Conservation (phyloP, 2,888 invertebrate genomes). For the Ophion slaviceki region DNA sequence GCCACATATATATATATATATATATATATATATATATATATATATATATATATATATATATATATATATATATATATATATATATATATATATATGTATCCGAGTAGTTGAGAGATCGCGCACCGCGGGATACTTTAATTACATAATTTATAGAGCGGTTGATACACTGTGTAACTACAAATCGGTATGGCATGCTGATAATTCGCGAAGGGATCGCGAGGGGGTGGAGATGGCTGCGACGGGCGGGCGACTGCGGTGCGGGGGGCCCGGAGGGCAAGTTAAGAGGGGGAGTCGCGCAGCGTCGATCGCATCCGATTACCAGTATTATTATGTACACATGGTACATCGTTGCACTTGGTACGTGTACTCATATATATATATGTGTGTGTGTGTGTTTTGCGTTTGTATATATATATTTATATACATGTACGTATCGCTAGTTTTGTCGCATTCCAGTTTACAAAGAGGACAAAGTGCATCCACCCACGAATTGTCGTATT, state of each 20-base stretch:
- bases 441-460: too few relatives aligned
- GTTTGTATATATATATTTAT: background rate
- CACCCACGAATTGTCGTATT: too few relatives aligned
- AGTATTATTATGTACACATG: conserved; percentile 74
- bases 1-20: too few relatives aligned
- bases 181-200: conserved; percentile 78
- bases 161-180: conserved; percentile 77
- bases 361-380: background rate
- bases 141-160: conserved; percentile 77
- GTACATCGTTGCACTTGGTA: conserved; percentile 64
- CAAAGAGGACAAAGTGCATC: too few relatives aligned
- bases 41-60: background rate
- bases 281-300: conserved; percentile 49
- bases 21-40: rapidly evolving
- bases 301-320: conserved; percentile 77
- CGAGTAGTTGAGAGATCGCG: conserved; percentile 40
- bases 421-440: background rate
- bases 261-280: background rate
- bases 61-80: background rate
- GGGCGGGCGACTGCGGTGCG: background rate
- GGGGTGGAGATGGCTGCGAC: background rate
- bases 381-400: too few relatives aligned
- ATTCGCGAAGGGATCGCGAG: conserved; percentile 66
- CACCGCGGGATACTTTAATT: conserved; percentile 67
- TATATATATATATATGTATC: conserved; percentile 13